Conservation (phyloP, 2,113 vertebrate genomes). For the Coregonus clupeaformis region DNA sequence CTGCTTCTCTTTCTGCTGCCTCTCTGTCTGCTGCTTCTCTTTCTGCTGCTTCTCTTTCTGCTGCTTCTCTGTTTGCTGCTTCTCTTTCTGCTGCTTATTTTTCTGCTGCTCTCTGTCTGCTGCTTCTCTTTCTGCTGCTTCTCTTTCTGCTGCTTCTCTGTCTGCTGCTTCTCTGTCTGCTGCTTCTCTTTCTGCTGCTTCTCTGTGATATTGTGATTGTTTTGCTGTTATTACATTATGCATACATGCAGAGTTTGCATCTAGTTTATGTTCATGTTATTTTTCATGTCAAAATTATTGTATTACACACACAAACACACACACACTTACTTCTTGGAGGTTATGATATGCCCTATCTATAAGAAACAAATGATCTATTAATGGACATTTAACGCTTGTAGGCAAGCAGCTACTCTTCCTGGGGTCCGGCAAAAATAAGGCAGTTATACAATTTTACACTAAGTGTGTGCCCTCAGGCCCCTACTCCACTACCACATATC, state of each 20-base stretch:
- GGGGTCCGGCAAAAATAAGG: too few species aligned
- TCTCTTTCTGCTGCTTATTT: too few species aligned
- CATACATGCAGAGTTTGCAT: slow-evolving; percentile 46
- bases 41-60: too few species aligned
- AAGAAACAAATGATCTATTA: slow-evolving; percentile 65
- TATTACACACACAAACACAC: slow-evolving; percentile 46
- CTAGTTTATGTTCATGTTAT: slow-evolving; percentile 20
- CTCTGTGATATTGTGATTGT: slow-evolving; percentile 49
- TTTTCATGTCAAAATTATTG: slow-evolving; percentile 32
- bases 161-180: slow-evolving; percentile 36
- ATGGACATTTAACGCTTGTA: slow-evolving; percentile 55
- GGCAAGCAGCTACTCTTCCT: too few species aligned
- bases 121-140: too few species aligned
- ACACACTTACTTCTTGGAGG: slow-evolving; percentile 35
- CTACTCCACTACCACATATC: background rate
- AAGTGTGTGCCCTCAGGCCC: too few species aligned
- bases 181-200: slow-evolving; percentile 46
- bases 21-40: too few species aligned
- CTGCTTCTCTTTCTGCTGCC: slow-evolving; percentile 36
- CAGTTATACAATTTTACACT: too few species aligned
- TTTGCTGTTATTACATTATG: slow-evolving; percentile 63
- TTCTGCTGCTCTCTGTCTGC: too few species aligned
- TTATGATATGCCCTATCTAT: slow-evolving; percentile 50
- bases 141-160: slow-evolving; percentile 45
- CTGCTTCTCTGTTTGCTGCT: slow-evolving; percentile 31